Base-by-base conservation (phyloP, 2,113 vertebrate species). In the Corynorhinus townsendii region DNA sequence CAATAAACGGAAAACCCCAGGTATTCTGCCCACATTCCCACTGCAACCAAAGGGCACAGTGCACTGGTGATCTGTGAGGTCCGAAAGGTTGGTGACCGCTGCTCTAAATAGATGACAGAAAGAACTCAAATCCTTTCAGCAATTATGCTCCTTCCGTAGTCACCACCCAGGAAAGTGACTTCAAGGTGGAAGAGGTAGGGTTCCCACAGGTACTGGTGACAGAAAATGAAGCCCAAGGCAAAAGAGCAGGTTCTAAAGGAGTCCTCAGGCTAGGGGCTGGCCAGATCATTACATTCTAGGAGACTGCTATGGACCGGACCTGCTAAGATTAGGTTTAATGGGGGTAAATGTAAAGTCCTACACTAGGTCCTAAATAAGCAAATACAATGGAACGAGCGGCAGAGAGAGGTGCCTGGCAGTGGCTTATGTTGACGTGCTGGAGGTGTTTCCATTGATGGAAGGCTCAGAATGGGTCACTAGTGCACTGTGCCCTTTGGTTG, bases 251-350 rank as follows among this genome's bases (percentile, higher is more conserved):
- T 66, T 92, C 75, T 52, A 20, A 86, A 71, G 35, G 47, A 66
- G 4, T 2, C 6, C 16, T 28, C 16, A 11, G 20, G 20, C 1
- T 3, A 17, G 9, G 14, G 7, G 12, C 35, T 49, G 40, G 10
- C 28, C 45, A 81, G 30, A 30, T 7, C 20, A 14, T 49, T 76
- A 11, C 28, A n/a, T 64, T 77, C 68, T 19, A 3, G 28, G 33
- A 89, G 33, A 69, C 19, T 59, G 7, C 19, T 86, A 33, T 76
- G 92, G 85, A 80, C 81, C 90, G 86, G 45, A 87, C 94, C 92
- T 93, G 95, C 93, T 80, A 92, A 80, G 90, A 89, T 91, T 87
- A 93, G 91, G 84, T 43, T 95, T 95, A 96, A 96, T 96, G 87
- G 82, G 73, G 94, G 89, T 80, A 77, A 94, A 95, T 93, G 86